Conservation (phyloP, 2,113 vertebrate genomes). For the Colius striatus region DNA sequence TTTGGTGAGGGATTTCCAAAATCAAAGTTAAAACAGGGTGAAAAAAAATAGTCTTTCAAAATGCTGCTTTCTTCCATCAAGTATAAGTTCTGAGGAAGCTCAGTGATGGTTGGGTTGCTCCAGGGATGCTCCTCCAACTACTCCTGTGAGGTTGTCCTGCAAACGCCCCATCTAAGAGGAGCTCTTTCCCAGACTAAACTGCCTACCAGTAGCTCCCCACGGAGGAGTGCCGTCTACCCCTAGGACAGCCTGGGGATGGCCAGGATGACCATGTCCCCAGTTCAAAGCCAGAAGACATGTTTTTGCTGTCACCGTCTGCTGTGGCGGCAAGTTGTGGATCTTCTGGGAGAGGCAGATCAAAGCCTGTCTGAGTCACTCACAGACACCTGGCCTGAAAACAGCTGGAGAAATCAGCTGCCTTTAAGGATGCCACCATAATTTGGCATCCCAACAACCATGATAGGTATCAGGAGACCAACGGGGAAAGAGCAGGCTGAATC, state of each 20-base stretch:
- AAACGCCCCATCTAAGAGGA: neutral
- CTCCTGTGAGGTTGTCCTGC: neutral
- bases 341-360: neutral
- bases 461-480: neutral
- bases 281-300: neutral
- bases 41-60: neutral
- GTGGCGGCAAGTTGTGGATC: neutral
- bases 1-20: neutral
- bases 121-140: neutral
- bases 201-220: neutral
- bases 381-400: rapidly evolving
- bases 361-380: neutral
- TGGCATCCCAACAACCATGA: neutral
- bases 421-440: rapidly evolving
- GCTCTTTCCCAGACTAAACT: neutral
- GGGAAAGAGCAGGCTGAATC: neutral
- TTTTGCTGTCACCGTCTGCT: neutral
- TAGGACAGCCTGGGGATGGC: neutral
- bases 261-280: neutral
- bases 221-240: neutral
- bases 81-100: neutral
- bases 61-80: neutral
- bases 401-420: neutral
- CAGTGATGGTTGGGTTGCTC: neutral
- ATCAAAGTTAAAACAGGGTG: neutral